phyloP scores from a whole-genome alignment of 1,140 invertebrate species.

The Drosophila sproati region DNA sequence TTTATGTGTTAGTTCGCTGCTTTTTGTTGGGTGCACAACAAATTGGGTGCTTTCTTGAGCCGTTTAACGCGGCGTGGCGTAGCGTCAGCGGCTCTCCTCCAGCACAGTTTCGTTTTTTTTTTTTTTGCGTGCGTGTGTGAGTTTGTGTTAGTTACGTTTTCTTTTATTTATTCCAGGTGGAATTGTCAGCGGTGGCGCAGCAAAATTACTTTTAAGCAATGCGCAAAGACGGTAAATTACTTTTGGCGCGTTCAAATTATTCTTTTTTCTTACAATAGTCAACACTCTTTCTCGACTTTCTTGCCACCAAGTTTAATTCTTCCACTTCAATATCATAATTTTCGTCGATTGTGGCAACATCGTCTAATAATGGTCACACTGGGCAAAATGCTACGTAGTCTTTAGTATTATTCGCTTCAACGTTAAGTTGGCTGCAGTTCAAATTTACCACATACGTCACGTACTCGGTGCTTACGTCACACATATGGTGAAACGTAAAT shows the following conservation, averaged over 20 bases:
- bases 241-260: conserved; percentile 50
- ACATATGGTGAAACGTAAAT: background rate
- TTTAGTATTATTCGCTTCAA: conserved; percentile 20
- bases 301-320: conserved; percentile 62
- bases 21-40: background rate
- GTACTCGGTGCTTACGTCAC: conserved; percentile 17
- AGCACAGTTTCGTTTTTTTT: conserved; percentile 22
- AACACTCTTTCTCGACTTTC: conserved; percentile 55
- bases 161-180: conserved; percentile 14
- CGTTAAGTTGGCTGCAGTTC: conserved; percentile 36
- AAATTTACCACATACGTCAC: conserved; percentile 15
- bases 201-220: conserved; percentile 31
- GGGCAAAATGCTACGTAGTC: conserved; percentile 18
- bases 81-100: conserved; percentile 41
- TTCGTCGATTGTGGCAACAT: conserved; percentile 71
- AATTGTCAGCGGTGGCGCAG: background rate
- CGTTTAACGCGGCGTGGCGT: conserved; percentile 47
- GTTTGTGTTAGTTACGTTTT: conserved; percentile 25
- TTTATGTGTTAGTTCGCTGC: background rate
- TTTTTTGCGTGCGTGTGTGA: conserved; percentile 41
- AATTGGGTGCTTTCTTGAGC: conserved; percentile 13
- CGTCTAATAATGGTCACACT: conserved; percentile 61
- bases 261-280: conserved; percentile 59
- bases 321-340: conserved; percentile 52
- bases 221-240: conserved; percentile 21